phyloP scores from a whole-genome alignment of 2,113 vertebrate genomes.

The Cranoglanis bouderius region DNA sequence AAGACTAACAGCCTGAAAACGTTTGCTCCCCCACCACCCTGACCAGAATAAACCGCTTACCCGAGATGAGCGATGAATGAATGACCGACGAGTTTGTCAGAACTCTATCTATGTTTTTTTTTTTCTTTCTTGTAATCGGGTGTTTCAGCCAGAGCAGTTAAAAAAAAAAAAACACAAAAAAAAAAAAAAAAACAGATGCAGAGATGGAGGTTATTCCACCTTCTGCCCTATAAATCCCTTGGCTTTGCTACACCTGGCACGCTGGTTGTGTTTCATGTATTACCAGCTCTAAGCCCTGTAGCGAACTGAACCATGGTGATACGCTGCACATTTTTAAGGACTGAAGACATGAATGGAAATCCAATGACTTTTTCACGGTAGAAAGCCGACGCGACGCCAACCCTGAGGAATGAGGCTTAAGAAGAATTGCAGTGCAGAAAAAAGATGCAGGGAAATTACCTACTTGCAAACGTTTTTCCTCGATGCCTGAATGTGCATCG shows the following conservation, averaged over 20 bases:
- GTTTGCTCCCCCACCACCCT: background rate
- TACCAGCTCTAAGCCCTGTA: background rate
- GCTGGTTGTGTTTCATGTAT: background rate
- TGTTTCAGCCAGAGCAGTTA: background rate
- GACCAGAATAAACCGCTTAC: background rate
- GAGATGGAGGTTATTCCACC: conserved; percentile 18
- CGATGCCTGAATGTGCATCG: background rate
- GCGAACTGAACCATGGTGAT: background rate
- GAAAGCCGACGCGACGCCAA: background rate
- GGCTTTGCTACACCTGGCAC: background rate
- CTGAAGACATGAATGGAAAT: background rate
- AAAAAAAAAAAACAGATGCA: background rate
- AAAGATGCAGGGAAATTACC: background rate
- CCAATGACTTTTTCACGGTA: background rate
- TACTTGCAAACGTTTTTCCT: background rate
- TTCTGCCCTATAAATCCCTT: background rate
- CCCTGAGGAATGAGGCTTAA: background rate
- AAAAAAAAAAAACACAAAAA: background rate
- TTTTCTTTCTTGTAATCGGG: background rate
- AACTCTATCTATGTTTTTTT: background rate
- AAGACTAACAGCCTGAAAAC: no score
- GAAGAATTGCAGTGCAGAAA: background rate
- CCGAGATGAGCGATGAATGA: background rate
- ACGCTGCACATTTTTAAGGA: conserved; percentile 3
- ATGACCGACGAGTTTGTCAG: background rate